These are phyloP conservation scores for Acanthosoma haemorrhoidale DNA, from an alignment of 2,888 invertebrate genomes.

Conservation along the genomic window DNA sequence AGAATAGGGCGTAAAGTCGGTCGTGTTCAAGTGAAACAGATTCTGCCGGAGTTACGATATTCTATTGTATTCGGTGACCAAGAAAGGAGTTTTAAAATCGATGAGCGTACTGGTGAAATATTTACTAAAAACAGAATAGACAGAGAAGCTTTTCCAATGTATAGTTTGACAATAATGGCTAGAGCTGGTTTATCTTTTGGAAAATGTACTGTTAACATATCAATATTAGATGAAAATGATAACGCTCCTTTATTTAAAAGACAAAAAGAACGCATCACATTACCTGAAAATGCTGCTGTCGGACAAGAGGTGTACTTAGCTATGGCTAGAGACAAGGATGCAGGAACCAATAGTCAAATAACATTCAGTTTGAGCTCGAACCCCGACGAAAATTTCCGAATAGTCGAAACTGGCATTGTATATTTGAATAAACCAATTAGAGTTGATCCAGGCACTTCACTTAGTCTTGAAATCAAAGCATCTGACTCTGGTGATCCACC, in stretches of 20 bases:
- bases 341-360: slow-evolving; percentile 80
- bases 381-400: slow-evolving; percentile 73
- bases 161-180: slow-evolving; percentile 75
- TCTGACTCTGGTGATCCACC: slow-evolving; percentile 76
- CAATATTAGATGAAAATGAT: slow-evolving; percentile 82
- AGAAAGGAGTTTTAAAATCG: slow-evolving; percentile 70
- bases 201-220: slow-evolving; percentile 71
- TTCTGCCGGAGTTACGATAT: slow-evolving; percentile 56
- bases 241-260: slow-evolving; percentile 78
- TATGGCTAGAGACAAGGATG: slow-evolving; percentile 79
- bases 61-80: slow-evolving; percentile 76
- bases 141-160: slow-evolving; percentile 71
- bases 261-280: slow-evolving; percentile 69
- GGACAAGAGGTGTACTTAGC: slow-evolving; percentile 89
- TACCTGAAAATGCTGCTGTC: slow-evolving; percentile 86
- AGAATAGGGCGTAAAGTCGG: slow-evolving; percentile 71
- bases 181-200: slow-evolving; percentile 70
- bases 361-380: slow-evolving; percentile 76
- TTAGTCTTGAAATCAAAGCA: slow-evolving; percentile 74
- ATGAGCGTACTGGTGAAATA: slow-evolving; percentile 71
- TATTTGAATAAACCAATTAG: slow-evolving; percentile 76
- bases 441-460: slow-evolving; percentile 63
- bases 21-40: slow-evolving; percentile 57
- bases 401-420: slow-evolving; percentile 83
- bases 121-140: slow-evolving; percentile 74